Base-by-base conservation (phyloP, 1,140 invertebrate species). In the Caenorhabditis remanei region DNA sequence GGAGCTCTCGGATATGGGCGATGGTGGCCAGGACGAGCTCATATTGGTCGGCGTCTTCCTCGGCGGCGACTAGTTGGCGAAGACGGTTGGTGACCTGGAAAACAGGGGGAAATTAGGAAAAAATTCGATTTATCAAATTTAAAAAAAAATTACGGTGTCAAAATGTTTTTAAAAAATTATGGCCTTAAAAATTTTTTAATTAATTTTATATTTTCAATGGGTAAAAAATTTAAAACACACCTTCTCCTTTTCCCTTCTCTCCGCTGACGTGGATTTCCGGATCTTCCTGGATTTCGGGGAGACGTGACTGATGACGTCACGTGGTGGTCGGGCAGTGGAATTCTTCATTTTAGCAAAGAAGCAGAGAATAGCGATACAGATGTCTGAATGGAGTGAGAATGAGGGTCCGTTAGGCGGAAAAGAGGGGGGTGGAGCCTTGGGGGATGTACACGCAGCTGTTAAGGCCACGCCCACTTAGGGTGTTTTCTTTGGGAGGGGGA, bases 31-130 rank as follows among this genome's bases (percentile, higher is more conserved):
- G 16, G 71, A 79, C 71, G 46, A 79, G 71, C 46, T 79, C 71
- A 9, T 79, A 79, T 53, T 79, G 71, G 14, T 79, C 71, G 16
- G 46, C 46, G 9, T 53, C 71, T 53, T 79, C 71, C 24, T 79
- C 71, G 46, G 71, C 71, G 71, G 71, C 71, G 11, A 79, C 71
- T 13, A 79, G 46, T 50, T 79, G 71, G 11, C 71, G 71, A 19
- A 79, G 71, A 14, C 71, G 71, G 71, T 79, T 79, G 13, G 71
- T 79, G 43, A 79, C 71, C 71, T 79, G 71, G 71, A 46, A 79
- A 79, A 13, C 32, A n/a, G 0, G 11, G 9, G 40, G 0, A 11
- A 11, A 11, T 65, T 24, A 71, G 41, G 19, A 71, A n/a, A 11
- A 50, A 50, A 19, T n/a, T 8, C 8, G 0, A 19, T 71, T 79